A percentile compares a stretch with the other conserved stretches of the same genome.
Conservation (phyloP, 2,888 invertebrate species). For the Eupeodes luniger region DNA sequence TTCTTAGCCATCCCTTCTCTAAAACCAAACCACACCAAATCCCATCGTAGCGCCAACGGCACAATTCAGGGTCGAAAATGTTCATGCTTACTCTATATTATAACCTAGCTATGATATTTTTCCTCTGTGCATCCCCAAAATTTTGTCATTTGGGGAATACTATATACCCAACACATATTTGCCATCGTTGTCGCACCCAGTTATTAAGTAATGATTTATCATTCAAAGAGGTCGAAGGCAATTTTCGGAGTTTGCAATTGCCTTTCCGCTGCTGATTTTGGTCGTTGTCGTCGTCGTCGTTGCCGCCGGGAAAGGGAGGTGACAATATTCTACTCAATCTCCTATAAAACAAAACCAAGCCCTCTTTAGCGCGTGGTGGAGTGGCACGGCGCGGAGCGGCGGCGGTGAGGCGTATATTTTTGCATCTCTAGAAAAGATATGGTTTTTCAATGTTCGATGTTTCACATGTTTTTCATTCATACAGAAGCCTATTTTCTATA, state of each 20-base stretch:
- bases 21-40: background rate
- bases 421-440: conserved; percentile 25
- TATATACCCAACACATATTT: conserved; percentile 45
- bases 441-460: conserved; percentile 63
- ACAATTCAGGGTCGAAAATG: conserved; percentile 38
- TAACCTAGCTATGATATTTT: conserved; percentile 3
- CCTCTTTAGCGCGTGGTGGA: background rate
- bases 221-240: conserved; percentile 71
- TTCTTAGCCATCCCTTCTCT: conserved; percentile 8
- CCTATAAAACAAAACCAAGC: background rate
- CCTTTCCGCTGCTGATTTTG: conserved; percentile 40
- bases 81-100: background rate
- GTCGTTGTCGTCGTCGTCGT: too few species aligned
- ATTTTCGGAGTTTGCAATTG: conserved; percentile 75
- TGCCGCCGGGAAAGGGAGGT: background rate
- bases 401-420: background rate
- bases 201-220: conserved; percentile 76
- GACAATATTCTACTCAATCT: background rate
- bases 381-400: too few species aligned
- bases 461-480: conserved; percentile 64
- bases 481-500: conserved; percentile 36
- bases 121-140: conserved; percentile 45
- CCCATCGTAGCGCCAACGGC: background rate
- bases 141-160: conserved; percentile 69
- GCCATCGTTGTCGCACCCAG: conserved; percentile 76